Evolutionary conservation across 64 coral and sea anemone genomes (phyloP).

Genomic region (Catalaphyllia jardinei): DNA sequence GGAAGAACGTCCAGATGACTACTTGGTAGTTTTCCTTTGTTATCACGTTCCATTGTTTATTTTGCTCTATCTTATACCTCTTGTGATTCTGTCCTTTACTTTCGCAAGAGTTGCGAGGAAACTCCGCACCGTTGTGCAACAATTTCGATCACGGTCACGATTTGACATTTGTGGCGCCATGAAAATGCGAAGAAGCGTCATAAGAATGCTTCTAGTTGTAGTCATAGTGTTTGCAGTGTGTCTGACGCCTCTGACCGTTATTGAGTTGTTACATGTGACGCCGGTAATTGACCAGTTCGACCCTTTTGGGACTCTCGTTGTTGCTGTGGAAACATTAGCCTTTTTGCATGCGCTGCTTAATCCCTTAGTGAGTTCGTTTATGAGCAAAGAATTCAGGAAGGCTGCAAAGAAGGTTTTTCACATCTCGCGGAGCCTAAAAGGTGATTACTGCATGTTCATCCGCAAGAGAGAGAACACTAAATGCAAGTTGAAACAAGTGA

Average conservation of each 20-base stretch:
- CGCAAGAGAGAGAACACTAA: neutral
- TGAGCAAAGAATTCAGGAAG: slow-evolving; percentile 53
- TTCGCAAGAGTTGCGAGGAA: slow-evolving; percentile 40
- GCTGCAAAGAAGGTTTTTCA: slow-evolving; percentile 37
- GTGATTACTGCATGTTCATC: neutral
- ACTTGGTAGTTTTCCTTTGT: slow-evolving; percentile 30
- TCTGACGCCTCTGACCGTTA: slow-evolving; percentile 43
- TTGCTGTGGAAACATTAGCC: slow-evolving; percentile 30
- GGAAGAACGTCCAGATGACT: slow-evolving; percentile 20
- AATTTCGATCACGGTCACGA: slow-evolving; percentile 20
- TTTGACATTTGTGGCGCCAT: slow-evolving; percentile 33
- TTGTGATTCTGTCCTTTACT: slow-evolving; percentile 36
- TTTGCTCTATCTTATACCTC: slow-evolving; percentile 33
- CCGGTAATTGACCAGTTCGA: slow-evolving; percentile 5
- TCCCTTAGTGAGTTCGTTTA: slow-evolving; percentile 36
- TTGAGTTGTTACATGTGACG: slow-evolving; percentile 29
- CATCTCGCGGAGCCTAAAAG: neutral
- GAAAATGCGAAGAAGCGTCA: slow-evolving; percentile 27
- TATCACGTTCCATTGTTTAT: slow-evolving; percentile 55
- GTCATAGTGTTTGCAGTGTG: slow-evolving; percentile 40
- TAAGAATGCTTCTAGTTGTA: slow-evolving; percentile 52
- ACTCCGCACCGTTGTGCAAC: slow-evolving; percentile 2
- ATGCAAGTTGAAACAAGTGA: neutral
- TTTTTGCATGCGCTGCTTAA: slow-evolving; percentile 52
- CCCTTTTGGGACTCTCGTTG: slow-evolving; percentile 17